Evolutionary conservation across 2,888 invertebrate genomes (phyloP).

Genomic region (Heteromyza rotundicornis): DNA sequence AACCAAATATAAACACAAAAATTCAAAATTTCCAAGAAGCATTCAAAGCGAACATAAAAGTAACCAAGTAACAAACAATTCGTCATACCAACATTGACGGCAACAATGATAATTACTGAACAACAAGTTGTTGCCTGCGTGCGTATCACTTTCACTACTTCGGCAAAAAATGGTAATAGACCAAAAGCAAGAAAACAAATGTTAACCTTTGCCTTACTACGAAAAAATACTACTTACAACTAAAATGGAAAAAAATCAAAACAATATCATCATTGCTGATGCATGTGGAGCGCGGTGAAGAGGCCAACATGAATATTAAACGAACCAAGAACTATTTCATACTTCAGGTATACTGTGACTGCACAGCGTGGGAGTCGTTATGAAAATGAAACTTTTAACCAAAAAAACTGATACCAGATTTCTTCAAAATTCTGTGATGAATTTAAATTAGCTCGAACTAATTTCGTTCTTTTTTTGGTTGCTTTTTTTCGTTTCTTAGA

Average conservation of each 20-base stretch:
- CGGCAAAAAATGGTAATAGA: too few species aligned
- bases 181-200: too few species aligned
- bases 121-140: neutral
- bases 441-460: slow-evolving; percentile 11
- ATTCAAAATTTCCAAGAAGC: too few species aligned
- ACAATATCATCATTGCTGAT: neutral
- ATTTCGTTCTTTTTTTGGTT: neutral
- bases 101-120: neutral
- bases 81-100: neutral
- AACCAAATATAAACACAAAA: too few species aligned
- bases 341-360: neutral
- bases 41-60: neutral
- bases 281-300: neutral
- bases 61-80: neutral
- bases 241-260: too few species aligned
- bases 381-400: neutral
- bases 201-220: too few species aligned
- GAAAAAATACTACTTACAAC: too few species aligned
- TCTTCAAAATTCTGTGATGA: neutral
- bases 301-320: neutral
- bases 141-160: slow-evolving; percentile 1
- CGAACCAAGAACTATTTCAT: neutral
- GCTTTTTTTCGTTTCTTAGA: neutral
- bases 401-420: neutral
- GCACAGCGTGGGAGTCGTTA: slow-evolving; percentile 2